These are phyloP conservation scores for Nephotettix cincticeps DNA, from an alignment of 1,140 invertebrate species.

Conservation along the genomic window DNA sequence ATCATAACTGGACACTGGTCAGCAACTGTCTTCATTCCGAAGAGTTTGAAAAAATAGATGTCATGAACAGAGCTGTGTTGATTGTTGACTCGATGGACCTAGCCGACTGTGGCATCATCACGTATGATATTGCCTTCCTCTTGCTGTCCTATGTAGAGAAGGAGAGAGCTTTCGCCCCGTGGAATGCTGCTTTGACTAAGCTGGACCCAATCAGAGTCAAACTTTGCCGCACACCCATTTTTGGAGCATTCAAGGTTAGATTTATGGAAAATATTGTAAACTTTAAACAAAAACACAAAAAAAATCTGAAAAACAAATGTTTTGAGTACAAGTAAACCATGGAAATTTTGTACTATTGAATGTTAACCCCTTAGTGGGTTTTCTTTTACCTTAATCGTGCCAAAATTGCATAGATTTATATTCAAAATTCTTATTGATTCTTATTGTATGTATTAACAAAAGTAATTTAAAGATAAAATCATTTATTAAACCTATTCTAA, in stretches of 20 bases:
- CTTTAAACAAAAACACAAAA: no score
- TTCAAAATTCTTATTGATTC: no score
- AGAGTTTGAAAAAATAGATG: constrained; percentile 29
- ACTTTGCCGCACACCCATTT: constrained; percentile 44
- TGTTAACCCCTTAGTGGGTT: no score
- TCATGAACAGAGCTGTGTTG: constrained; percentile 53
- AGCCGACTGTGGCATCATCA: constrained; percentile 56
- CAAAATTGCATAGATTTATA: no score
- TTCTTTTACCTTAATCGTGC: no score
- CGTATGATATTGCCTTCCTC: neutral
- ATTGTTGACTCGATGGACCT: constrained; percentile 74
- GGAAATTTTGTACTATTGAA: no score
- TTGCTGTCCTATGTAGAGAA: constrained; percentile 48
- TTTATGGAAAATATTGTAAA: no score
- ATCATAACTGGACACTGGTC: constrained; percentile 63
- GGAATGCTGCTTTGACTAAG: constrained; percentile 47
- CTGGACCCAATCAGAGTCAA: constrained; percentile 47
- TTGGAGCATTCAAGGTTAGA: constrained; percentile 47
- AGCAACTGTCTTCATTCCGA: constrained; percentile 53
- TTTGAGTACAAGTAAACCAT: no score
- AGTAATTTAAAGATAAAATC: no score
- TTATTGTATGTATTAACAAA: no score
- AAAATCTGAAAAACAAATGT: no score
- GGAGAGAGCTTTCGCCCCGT: constrained; percentile 54
- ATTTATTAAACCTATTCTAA: no score